phyloP scores from a whole-genome alignment of 2,888 invertebrate genomes.

The Melinopterus prodromus region DNA sequence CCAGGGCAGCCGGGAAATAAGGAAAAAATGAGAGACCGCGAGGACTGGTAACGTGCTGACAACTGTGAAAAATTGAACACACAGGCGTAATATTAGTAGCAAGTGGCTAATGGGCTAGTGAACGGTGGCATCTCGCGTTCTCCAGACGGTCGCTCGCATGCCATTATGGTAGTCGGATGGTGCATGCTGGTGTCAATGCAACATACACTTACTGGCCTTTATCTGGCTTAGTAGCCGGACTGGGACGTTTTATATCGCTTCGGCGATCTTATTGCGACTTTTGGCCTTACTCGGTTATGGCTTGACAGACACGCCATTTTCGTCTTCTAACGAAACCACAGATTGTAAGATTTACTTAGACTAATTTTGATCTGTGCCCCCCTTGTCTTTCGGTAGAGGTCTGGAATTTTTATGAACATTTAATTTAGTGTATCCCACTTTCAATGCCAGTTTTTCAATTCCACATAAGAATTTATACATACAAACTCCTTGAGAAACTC shows the following conservation, averaged over 20 bases:
- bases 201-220: background rate
- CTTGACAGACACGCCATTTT: background rate
- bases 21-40: background rate
- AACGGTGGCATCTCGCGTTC: background rate
- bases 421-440: too few species aligned
- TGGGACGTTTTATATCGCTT: background rate
- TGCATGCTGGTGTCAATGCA: constrained; percentile 4
- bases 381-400: too few species aligned
- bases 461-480: too few species aligned
- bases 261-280: background rate
- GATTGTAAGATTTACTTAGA: too few species aligned
- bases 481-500: too few species aligned
- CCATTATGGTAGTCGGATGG: background rate
- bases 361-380: too few species aligned
- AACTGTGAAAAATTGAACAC: constrained; percentile 4
- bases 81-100: background rate
- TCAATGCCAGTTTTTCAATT: too few species aligned
- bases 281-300: background rate
- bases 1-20: background rate
- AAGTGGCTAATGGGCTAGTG: background rate
- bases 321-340: background rate
- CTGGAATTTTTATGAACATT: too few species aligned
- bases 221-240: background rate
- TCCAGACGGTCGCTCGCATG: background rate
- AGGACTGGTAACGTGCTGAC: background rate